Evolutionary conservation across 2,113 vertebrate species (phyloP).

Genomic region (Amia ocellicauda): DNA sequence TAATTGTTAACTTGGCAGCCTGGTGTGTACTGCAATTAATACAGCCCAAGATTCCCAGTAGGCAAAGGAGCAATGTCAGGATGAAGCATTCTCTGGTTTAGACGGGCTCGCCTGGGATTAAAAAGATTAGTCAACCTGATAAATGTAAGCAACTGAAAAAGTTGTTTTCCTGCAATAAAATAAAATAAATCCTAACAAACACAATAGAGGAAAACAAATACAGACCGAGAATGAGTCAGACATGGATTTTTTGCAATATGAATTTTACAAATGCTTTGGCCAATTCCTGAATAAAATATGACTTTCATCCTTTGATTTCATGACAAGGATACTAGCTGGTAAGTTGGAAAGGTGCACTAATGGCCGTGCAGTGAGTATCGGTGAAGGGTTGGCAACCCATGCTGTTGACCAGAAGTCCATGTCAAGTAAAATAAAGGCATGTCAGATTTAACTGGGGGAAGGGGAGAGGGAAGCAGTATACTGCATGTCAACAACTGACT

Average conservation of each 20-base stretch:
- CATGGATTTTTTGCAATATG: too few species aligned
- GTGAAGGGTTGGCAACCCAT: too few species aligned
- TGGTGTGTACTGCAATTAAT: constrained; percentile 54
- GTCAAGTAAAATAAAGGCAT: too few species aligned
- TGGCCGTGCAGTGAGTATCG: too few species aligned
- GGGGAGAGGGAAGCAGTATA: constrained; percentile 10
- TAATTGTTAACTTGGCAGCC: constrained; percentile 62
- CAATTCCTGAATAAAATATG: too few species aligned
- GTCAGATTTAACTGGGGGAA: too few species aligned
- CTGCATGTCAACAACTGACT: neutral
- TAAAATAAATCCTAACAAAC: neutral
- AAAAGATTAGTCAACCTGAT: constrained; percentile 54
- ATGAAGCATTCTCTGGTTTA: constrained; percentile 39
- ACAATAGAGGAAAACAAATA: neutral
- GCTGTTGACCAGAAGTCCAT: too few species aligned
- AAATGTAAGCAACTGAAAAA: neutral
- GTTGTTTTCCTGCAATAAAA: constrained; percentile 2
- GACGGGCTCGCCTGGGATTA: constrained; percentile 44
- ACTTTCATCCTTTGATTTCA: too few species aligned
- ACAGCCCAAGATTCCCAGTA: constrained; percentile 50
- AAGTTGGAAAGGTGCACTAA: too few species aligned
- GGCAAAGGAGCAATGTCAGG: constrained; percentile 25
- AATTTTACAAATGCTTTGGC: too few species aligned
- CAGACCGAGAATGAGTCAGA: too few species aligned
- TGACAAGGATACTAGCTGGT: too few species aligned